Evolutionary conservation across 1,140 invertebrate genomes (phyloP), one percentile per base, ranked within the genome.

Genomic region (Chymomyza costata): DNA sequence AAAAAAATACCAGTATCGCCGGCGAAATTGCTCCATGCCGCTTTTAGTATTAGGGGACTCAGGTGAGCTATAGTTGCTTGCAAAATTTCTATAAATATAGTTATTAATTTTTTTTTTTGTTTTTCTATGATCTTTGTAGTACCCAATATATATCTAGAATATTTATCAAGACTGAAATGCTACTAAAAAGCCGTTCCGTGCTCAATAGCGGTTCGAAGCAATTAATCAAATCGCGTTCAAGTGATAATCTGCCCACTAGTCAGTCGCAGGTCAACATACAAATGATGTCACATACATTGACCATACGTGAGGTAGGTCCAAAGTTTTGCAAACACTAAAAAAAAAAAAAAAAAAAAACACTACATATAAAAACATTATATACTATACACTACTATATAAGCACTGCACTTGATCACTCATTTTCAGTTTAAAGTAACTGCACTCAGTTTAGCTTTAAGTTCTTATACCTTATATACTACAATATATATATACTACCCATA

Each of bases 241-340:
- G 91, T 35, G 94, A 96, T 86, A 95, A 95, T 88, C 87, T 96
- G 63, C 94, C 94, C 47, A 94, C 93, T 73, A 95, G 93, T 87
- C 94, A 96, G 84, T 94, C 93, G 38, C 95, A 96, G 88, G 91
- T 93, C 86, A 95, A 95, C 87, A 95, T 96, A 57, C 94, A 95
- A 86, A 95, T 95, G 94, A 93, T 95, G 89, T 96, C 94, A 11
- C 93, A 95, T 81, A 96, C 95, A 31, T 89, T 96, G 53, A 95
- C 94, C 55, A 95, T 96, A 71, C 88, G 93, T 88, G 94, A 96
- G 93, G 95, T 96, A 88, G 88, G 85, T 82, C 53, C 18, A 6
- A 15, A 34, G n/a, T 32, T 39, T 32, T 32, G 8, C 43, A 21
- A 37, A 45, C 32, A n/a, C 11, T n/a, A 41, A 21, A 50, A 58